phyloP scores from a whole-genome alignment of 2,797 vertebrate genomes.

The Rhinatrema bivittatum region DNA sequence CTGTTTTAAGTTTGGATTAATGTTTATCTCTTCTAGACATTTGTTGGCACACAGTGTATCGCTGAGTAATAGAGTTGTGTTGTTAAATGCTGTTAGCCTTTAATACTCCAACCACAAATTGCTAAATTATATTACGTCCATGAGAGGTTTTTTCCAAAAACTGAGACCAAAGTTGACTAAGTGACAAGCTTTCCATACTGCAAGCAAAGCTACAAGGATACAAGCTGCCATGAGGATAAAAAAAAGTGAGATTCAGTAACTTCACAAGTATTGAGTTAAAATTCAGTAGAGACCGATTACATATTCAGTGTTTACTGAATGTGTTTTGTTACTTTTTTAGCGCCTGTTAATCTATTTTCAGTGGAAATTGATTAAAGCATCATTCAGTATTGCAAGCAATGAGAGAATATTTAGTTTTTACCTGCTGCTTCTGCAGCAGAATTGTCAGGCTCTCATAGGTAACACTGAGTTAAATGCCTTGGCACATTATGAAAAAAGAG shows the following conservation, averaged over 20 bases:
- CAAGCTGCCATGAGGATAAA: background rate
- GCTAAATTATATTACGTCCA: background rate
- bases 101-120: background rate
- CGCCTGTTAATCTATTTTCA: background rate
- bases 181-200: background rate
- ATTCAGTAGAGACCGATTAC: slow-evolving; percentile 1
- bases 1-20: background rate
- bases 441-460: slow-evolving; percentile 1
- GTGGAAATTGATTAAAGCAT: background rate
- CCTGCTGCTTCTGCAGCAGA: background rate
- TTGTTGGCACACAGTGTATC: background rate
- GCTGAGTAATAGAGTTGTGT: too few relatives aligned
- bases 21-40: background rate
- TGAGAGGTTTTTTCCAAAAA: background rate
- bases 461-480: too few relatives aligned
- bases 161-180: background rate
- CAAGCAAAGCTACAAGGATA: background rate
- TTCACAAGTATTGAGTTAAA: background rate
- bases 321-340: background rate
- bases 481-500: too few relatives aligned
- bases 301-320: background rate
- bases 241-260: slow-evolving; percentile 3
- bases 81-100: background rate
- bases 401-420: too few relatives aligned
- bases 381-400: background rate